These are phyloP conservation scores for Zingel zingel DNA, from an alignment of 2,113 vertebrate species.

Conservation along the genomic window DNA sequence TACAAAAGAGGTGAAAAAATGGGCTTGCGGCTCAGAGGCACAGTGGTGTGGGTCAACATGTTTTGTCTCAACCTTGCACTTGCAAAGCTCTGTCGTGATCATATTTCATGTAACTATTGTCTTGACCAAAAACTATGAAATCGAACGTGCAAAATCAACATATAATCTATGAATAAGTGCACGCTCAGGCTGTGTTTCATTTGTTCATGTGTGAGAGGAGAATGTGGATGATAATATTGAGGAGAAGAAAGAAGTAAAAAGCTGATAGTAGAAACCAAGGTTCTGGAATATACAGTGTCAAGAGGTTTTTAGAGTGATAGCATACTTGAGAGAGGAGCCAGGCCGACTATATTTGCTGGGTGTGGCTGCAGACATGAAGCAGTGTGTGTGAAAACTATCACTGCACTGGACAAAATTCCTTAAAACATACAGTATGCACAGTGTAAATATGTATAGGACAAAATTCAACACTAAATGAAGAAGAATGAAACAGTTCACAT, in stretches of 20 bases:
- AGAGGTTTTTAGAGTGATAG: constrained; percentile 39
- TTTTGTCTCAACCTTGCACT: neutral
- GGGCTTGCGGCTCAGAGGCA: neutral
- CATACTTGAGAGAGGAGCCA: constrained; percentile 46
- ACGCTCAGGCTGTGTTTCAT: constrained; percentile 11
- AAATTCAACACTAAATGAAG: constrained; percentile 18
- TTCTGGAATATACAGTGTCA: constrained; percentile 22
- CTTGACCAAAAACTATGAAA: neutral
- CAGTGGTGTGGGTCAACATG: neutral
- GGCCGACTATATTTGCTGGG: constrained; percentile 70
- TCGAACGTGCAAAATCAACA: constrained; percentile 18
- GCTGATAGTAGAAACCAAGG: constrained; percentile 8
- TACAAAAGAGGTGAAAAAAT: constrained; percentile 7
- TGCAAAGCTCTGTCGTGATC: neutral
- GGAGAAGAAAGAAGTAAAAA: neutral
- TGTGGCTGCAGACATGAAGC: constrained; percentile 67
- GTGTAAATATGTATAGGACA: constrained; percentile 49
- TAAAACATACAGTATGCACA: constrained; percentile 46
- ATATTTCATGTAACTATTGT: neutral
- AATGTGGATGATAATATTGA: constrained; percentile 12
- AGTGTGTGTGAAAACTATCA: constrained; percentile 78
- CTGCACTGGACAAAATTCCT: constrained; percentile 74
- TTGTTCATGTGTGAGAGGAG: constrained; percentile 6
- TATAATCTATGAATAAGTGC: neutral
- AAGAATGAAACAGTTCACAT: neutral